Evolutionary conservation across 1,140 invertebrate genomes (phyloP), one percentile per base, ranked within the genome.

Genomic region (Caerostris extrusa): DNA sequence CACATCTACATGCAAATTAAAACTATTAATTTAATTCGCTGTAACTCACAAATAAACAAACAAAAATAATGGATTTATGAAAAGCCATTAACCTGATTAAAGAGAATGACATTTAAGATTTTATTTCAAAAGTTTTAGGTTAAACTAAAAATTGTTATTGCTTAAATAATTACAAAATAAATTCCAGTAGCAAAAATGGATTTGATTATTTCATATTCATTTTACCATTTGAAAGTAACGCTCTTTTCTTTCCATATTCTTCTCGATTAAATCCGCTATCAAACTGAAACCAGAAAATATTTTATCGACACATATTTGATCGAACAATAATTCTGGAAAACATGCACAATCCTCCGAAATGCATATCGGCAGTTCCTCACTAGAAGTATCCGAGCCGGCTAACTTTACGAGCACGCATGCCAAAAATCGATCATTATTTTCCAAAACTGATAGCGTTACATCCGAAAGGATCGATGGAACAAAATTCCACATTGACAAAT

Each of bases 401-500:
- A 77, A 77, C 71, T 77, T 77, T 77, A 50, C 50, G 6, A 17
- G 71, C 34, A 67, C 64, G 12, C 64, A 12, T 67, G n/a, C 64
- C 12, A n/a, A 67, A 34, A 71, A 90, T 90, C 88, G 50, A 90
- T 71, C 77, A 71, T 77, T 90, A 53, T 77, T 77, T 77, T 19
- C 12, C 55, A 50, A n/a, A 90, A 90, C 56, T 8, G 67, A 77
- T 71, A 61, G 60, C 57, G 57, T 60, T 61, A 64, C 34, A 50
- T 19, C 7, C 55, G 58, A 82, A 82, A 19, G 58, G 19, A 58
- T 91, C 58, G n/a, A 81, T 6, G 90, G 69, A 81, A 89, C 53
- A 69, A 89, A 89, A 89, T 14, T 91, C 71, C 34, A n/a, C 67
- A 77, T 91, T 85, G 90, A 92, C 81, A 92, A 92, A 67, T 92